Base-by-base conservation (phyloP, 2,888 invertebrate species). In the Gymnosoma rotundatum region DNA sequence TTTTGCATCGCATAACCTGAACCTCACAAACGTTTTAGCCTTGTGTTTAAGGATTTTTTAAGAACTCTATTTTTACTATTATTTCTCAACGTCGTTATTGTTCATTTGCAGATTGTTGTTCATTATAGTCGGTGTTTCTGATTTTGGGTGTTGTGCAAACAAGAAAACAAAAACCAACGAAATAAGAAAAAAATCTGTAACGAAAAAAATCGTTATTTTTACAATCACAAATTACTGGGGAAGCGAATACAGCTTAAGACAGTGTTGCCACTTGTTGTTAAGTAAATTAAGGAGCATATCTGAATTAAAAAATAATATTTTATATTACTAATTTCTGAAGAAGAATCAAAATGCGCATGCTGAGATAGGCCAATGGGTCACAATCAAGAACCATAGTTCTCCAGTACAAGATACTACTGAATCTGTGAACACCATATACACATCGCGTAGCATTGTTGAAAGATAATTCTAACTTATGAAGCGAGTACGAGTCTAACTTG, bases 51-150 rank as follows among this genome's bases (percentile, higher is more conserved):
- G 79, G 79, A 76, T 72, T 69, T 67, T 66, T 67, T 66, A 50
- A 75, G 73, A 83, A 67, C 61, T 56, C 75, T 75, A 66, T 70
- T 72, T 76, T 63, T 78, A 66, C 48, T 66, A 72, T 73, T 79
- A 66, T 52, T 66, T 72, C 60, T 20, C 52, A 45, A 45, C 58
- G 60, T 45, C 58, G 52, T 79, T 64, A 67, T 78, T 78, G 70
- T 70, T 60, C 54, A 75, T 63, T 80, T 60, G 61, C 72, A 75
- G 75, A 63, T 52, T 52, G 67, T 80, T 56, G 72, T 83, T 80
- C 67, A 61, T 73, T 83, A 73, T 42, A 60, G 58, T 64, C 64
- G 32, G 45, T 61, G 38, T 21, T 42, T 32, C 12, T 48, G 48
- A 42, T 58, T 60, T 20, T 72, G 64, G 42, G 42, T 42, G 42